Percentiles rank a stretch among this genome's conserved stretches.
These are phyloP conservation scores for Entomobrya proxima DNA, from an alignment of 2,888 invertebrate genomes.

Conservation along the genomic window DNA sequence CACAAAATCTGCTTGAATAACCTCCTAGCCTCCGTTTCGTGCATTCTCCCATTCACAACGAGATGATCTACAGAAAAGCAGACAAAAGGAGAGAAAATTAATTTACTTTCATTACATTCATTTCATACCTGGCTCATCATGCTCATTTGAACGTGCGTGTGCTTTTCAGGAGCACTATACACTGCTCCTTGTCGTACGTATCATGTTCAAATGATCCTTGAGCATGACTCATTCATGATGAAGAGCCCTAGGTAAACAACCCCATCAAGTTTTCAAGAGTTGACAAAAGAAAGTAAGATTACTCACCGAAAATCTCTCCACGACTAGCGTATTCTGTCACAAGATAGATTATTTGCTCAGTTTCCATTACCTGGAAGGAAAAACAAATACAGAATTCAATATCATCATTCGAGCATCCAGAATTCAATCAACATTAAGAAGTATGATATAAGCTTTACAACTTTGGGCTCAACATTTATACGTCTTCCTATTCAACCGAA, in stretches of 20 bases:
- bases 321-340: conserved; percentile 98
- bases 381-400: neutral
- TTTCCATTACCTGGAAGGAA: conserved; percentile 93
- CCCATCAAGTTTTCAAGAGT: too few relatives aligned
- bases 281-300: neutral
- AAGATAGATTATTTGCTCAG: conserved; percentile 98
- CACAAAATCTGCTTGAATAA: conserved; percentile 98
- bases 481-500: too few relatives aligned
- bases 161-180: too few relatives aligned
- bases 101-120: neutral
- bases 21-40: conserved; percentile 91
- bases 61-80: conserved; percentile 87
- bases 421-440: too few relatives aligned
- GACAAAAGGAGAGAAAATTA: neutral
- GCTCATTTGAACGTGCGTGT: too few relatives aligned
- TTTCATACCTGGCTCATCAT: neutral
- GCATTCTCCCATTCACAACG: conserved; percentile 94
- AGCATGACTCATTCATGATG: too few relatives aligned
- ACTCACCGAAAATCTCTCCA: conserved; percentile 97
- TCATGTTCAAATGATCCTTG: conserved; percentile 4
- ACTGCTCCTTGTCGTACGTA: too few relatives aligned
- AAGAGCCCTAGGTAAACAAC: too few relatives aligned
- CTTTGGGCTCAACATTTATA: too few relatives aligned
- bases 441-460: too few relatives aligned
- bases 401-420: neutral